Evolutionary conservation across 2,113 vertebrate species (phyloP).

Genomic region (Entomyzon cyanotis): DNA sequence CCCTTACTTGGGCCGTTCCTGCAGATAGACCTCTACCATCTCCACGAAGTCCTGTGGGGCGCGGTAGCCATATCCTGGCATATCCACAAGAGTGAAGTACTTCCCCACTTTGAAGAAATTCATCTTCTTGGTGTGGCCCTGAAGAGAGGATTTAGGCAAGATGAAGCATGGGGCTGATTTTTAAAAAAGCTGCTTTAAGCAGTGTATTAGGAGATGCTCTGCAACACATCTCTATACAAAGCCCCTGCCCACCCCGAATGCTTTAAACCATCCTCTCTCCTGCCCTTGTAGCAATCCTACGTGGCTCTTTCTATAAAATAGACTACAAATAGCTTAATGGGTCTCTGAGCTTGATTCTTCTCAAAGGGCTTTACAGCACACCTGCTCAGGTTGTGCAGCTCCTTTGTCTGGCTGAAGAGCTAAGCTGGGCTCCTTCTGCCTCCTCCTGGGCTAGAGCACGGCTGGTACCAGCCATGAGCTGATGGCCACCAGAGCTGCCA

Average conservation of each 20-base stretch:
- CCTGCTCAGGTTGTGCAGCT: not conserved
- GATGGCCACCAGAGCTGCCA: too few species aligned
- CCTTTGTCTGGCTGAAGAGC: not conserved
- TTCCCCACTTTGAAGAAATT: conserved; percentile 94
- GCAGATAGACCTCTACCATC: conserved; percentile 93
- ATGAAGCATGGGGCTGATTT: not conserved
- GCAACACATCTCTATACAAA: not conserved
- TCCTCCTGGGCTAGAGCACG: not conserved
- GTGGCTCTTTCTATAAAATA: not conserved
- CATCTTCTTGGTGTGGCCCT: conserved; percentile 98
- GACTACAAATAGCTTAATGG: not conserved
- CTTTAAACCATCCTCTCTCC: not conserved
- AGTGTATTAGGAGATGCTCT: not conserved
- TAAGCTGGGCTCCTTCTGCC: not conserved
- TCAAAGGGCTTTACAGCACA: not conserved
- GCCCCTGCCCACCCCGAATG: accelerated
- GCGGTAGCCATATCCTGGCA: conserved; percentile 93
- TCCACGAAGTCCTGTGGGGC: conserved; percentile 89
- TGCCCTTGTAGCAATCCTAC: accelerated
- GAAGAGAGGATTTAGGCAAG: not conserved
- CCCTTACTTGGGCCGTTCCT: conserved; percentile 83
- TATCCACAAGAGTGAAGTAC: conserved; percentile 90
- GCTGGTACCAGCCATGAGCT: not conserved
- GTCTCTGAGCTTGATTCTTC: not conserved
- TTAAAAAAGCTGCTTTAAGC: not conserved